Base-by-base conservation (phyloP, 1,140 invertebrate species). In the Drosophila micromelanica region DNA sequence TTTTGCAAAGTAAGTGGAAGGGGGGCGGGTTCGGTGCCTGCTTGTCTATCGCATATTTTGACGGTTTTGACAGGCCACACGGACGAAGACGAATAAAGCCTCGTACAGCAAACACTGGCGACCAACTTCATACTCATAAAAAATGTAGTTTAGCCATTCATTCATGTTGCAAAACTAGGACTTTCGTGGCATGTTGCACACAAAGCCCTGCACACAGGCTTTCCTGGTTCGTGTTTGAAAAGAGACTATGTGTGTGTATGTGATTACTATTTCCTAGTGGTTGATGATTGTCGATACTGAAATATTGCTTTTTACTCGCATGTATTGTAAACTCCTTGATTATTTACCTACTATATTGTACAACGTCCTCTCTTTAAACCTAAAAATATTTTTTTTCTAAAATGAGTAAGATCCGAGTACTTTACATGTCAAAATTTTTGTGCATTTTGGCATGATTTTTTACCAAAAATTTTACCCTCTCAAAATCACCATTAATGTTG, bases 101-200 rank as follows among this genome's bases (percentile, higher is more conserved):
- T 35, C 13, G 52, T 15, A 6, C 5, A 37, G 42, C 11, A 9
- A 40, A 40, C 37, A 20, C 54, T 20, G 6, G 23, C 60, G 35
- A 30, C 42, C 62, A 56, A 63, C 72, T 42, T 30, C 40, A 54
- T 43, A 60, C 69, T 78, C 76, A 87, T 82, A 63, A 78, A 81
- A 86, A 82, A 87, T 87, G 71, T 78, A 87, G 71, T 87, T 86
- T 70, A 81, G 70, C 61, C 78, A 55, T 81, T 81, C 78, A 86
- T 87, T 86, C 78, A 87, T 82, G 51, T 76, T 82, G 75, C 71
- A 73, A 76, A 86, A 78, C 75, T 87, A 78, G 81, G 75, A 87
- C 82, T 81, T 69, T 64, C 35, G 30, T 56, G 55, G 55, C 60
- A 68, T 64, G 45, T 46, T 13, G 57, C 61, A 78, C 48, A 52